Base-by-base conservation (phyloP, 2,113 vertebrate genomes). In the Equus quagga region DNA sequence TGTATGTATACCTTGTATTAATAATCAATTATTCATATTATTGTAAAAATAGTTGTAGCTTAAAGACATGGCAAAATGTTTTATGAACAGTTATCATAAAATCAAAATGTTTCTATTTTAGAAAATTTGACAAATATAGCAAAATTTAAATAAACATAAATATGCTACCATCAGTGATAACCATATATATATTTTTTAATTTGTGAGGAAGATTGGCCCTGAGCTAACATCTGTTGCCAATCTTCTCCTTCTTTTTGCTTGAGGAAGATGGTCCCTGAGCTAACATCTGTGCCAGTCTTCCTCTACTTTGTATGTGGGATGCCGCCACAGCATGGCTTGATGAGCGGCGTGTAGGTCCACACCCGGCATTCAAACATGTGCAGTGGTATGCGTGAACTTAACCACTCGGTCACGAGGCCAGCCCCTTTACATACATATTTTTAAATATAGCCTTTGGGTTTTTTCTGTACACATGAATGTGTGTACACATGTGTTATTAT, bases 21-120 rank as follows among this genome's bases (percentile, higher is more conserved):
- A 51, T 46, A 80, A 67, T 72, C 36, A 10, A 4, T 15, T 67
- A 46, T 46, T 86, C 23, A 26, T 90, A 95, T 91, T 89, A 85
- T 69, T 91, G 44, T 93, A 28, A 92, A 28, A 96, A 46, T 41
- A 75, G 31, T 94, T 97, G 23, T 56, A 3, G 54, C 33, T 56
- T 62, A 65, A 93, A 70, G 11, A 95, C 62, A 76, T 83, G n/a
- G 41, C 49, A 96, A 80, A 72, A 51, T 91, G 24, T 76, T 92
- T 92, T 49, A 26, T 60, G 19, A 78, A 81, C n/a, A 56, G 69
- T 56, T 56, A 60, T 96, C 51, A 96, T 83, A 72, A 65, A 91
- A 44, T 78, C 49, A 17, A 88, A 91, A 91, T 91, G 8, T 84
- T 51, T 62, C 80, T 78, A 44, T 65, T 85, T 89, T 69, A 33